Evolutionary conservation across 2,113 vertebrate species (phyloP), one percentile per base, ranked within the genome.

Genomic region (Prochilodus magdalenae): DNA sequence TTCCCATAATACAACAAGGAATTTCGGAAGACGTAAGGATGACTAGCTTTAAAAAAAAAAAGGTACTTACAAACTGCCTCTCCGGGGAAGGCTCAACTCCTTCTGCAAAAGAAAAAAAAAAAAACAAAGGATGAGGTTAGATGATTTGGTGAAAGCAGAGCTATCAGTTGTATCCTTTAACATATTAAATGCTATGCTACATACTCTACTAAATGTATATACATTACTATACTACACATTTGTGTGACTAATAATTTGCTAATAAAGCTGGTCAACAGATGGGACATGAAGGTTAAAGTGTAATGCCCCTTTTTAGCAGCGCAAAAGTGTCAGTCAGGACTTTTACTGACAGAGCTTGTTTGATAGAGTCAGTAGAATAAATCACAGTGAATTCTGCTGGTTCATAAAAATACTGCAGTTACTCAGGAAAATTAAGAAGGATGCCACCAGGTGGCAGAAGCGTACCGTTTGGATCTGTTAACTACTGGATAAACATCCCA

Each of bases 61-160:
- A 74, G 77, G 83, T 95, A 97, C 96, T 99, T 94, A 99, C 97
- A 99, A 99, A 86, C 97, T 99, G 94, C 97, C 97, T 96, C 97
- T 96, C 93, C 97, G 93, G 83, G 97, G 97, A 91, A 99, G 96
- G 83, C 97, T 98, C 89, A 99, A 94, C 89, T 99, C 97, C 92
- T 99, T 99, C 97, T 99, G 96, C 66, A 92, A 94, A 87, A 83
- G 88, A 15, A 57, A 5, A 65, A 24, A 80, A 0, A 24, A 11
- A 1, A 5, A 29, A n/a, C n/a, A n/a, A 36, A 12, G 63, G n/a
- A 74, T 65, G 36, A 62, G n/a, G 49, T 2, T 73, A 5, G 2
- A 69, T 14, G 2, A 69, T 14, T 14, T n/a, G 0, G 71, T 27
- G 14, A 75, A 62, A 40, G 73, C 7, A 0, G 22, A n/a, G 18